Evolutionary conservation across 2,797 vertebrate genomes (phyloP).

Genomic region (Carapus acus): DNA sequence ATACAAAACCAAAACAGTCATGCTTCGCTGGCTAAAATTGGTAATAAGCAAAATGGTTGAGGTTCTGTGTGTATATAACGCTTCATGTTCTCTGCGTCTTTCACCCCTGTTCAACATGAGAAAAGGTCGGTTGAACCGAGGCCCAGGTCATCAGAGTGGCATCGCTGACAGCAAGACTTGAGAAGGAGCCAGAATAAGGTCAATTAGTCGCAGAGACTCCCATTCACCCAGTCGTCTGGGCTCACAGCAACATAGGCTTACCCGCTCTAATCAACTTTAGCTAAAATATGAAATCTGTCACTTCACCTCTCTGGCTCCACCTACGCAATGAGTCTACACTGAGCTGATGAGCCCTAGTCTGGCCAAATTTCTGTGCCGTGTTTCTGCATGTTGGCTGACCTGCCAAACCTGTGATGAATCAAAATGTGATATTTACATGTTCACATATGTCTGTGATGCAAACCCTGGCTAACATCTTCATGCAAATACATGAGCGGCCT

Average conservation of each 20-base stretch:
- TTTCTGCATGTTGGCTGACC: too few relatives aligned
- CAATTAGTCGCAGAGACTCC: background rate
- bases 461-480: background rate
- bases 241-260: constrained; percentile 1
- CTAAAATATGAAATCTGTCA: constrained; percentile 1
- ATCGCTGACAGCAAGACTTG: background rate
- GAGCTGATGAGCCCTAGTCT: background rate
- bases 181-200: constrained; percentile 2
- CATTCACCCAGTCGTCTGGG: constrained; percentile 1
- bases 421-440: too few relatives aligned
- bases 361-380: too few relatives aligned
- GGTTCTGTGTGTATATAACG: too few relatives aligned
- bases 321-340: background rate
- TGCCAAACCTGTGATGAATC: too few relatives aligned
- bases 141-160: background rate
- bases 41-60: too few relatives aligned
- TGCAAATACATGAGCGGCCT: background rate
- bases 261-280: constrained; percentile 7
- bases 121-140: constrained; percentile 15
- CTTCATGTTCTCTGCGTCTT: background rate
- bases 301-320: too few relatives aligned
- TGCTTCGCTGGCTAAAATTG: too few relatives aligned
- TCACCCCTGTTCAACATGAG: background rate
- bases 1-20: too few relatives aligned
- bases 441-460: background rate